phyloP scores from a whole-genome alignment of 2,113 vertebrate genomes.

The Litocranius walleri region DNA sequence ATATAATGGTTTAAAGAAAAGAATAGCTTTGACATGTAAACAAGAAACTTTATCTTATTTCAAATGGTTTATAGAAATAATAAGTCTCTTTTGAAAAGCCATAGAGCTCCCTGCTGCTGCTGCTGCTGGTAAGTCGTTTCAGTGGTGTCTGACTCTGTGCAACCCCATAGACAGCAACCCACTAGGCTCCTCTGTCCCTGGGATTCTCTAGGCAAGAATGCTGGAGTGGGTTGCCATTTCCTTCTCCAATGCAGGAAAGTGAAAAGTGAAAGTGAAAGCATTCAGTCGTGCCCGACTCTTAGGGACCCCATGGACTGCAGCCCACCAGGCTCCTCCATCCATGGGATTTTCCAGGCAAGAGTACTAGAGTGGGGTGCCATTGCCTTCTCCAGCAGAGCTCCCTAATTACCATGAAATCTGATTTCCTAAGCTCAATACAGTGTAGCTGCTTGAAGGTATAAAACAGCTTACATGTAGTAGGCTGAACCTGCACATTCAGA shows the following conservation, averaged over 20 bases:
- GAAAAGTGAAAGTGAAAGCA: no score
- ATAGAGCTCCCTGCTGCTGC: not conserved
- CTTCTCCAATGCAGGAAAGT: no score
- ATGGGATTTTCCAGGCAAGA: no score
- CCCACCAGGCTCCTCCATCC: no score
- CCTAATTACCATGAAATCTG: not conserved
- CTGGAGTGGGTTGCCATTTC: no score
- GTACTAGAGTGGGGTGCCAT: no score
- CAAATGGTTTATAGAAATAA: not conserved
- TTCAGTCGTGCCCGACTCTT: no score
- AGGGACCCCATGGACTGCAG: no score
- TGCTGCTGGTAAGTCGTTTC: no score
- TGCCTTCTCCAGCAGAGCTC: not conserved
- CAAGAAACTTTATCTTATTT: not conserved
- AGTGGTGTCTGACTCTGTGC: rapidly evolving
- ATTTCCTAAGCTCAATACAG: not conserved
- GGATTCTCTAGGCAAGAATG: no score
- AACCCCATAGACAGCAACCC: no score
- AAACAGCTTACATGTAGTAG: not conserved
- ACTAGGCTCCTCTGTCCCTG: no score
- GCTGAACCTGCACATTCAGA: not conserved
- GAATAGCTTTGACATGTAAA: not conserved
- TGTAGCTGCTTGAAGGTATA: not conserved
- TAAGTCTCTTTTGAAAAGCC: not conserved
- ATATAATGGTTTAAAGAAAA: not conserved